Base-by-base conservation (phyloP, 37 sponge, comb jelly and placozoan genomes). In the Amphimedon queenslandica region DNA sequence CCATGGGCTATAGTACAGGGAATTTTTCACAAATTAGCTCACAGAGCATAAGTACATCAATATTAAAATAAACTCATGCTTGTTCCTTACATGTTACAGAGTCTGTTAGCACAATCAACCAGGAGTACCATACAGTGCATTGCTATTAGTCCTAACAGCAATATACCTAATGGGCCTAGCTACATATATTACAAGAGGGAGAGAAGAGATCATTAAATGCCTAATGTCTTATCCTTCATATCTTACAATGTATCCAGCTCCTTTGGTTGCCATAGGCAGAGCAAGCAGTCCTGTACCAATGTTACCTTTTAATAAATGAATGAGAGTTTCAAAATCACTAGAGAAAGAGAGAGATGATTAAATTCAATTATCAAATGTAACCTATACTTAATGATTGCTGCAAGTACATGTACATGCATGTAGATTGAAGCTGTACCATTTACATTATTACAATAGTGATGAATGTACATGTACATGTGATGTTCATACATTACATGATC, bases 261-360 rank as follows among this genome's bases (percentile, higher is more conserved):
- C 69, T 42, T 57, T 77, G 29, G 92, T 66, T 8, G 91, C 88
- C 29, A 67, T 24, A 3, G 97, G 97, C 0, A 96, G 73, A 29
- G 95, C 90, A 1, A 96, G 80, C 29, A 93, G 36, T 1, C 97
- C 97, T 5, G 94, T 93, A 6, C 98, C 98, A 68, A 93, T 80
- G 66, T 97, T 97, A 16, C 89, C 91, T 60, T 97, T 97, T 37
- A 97, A 8, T 30, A 97, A 32, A 66, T 90, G 91, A 33, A 87
- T 68, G 30, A 88, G 75, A 20, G 92, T 87, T 63, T 95, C 84
- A 42, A 76, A 64, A 39, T 80, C 82, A 61, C 92, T 91, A 71
- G 0, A 86, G 13, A 47, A 18, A 0, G 42, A 2, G 41, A 66
- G 37, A 18, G 39, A 64, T 2, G 37, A 31, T n/a, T 57, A 5